phyloP scores from a whole-genome alignment of 2,888 invertebrate genomes.

The Dolichomitus sp. region DNA sequence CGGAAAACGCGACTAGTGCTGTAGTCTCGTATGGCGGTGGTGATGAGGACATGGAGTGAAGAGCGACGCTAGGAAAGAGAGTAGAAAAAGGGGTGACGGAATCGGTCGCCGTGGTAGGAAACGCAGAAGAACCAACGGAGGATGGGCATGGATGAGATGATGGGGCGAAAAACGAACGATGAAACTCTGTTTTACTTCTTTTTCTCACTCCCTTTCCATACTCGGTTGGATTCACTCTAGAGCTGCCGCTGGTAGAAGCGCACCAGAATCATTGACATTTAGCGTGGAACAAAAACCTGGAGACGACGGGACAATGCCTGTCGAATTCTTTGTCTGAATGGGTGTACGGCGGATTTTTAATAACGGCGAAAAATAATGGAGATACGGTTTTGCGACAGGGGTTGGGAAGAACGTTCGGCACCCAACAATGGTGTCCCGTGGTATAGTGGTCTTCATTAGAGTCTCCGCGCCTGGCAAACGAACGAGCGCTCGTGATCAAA shows the following conservation, averaged over 20 bases:
- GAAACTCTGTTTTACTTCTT: constrained; percentile 48
- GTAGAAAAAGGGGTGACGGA: constrained; percentile 39
- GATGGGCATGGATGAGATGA: constrained; percentile 36
- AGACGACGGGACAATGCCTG: constrained; percentile 83
- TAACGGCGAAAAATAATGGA: constrained; percentile 85
- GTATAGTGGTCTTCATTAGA: constrained; percentile 80
- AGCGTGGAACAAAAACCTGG: constrained; percentile 80
- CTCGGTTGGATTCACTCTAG: constrained; percentile 66
- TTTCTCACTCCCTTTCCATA: constrained; percentile 56
- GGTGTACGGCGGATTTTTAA: constrained; percentile 81
- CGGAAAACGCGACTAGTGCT: constrained; percentile 7
- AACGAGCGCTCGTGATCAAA: constrained; percentile 69
- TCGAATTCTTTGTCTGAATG: constrained; percentile 83
- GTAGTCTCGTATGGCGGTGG: constrained; percentile 49
- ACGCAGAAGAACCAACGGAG: constrained; percentile 44
- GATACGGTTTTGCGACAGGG: constrained; percentile 72
- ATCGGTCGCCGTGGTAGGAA: constrained; percentile 59
- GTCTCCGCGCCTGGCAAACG: constrained; percentile 62
- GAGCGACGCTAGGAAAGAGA: constrained; percentile 47
- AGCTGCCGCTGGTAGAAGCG: constrained; percentile 68
- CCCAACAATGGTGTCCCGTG: constrained; percentile 77
- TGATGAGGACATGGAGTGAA: constrained; percentile 68
- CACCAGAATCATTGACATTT: constrained; percentile 83
- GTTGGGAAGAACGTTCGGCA: constrained; percentile 60
- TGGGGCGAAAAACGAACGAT: constrained; percentile 54